phyloP scores from a whole-genome alignment of 2,113 vertebrate species.

The Nycticryphes semicollaris region DNA sequence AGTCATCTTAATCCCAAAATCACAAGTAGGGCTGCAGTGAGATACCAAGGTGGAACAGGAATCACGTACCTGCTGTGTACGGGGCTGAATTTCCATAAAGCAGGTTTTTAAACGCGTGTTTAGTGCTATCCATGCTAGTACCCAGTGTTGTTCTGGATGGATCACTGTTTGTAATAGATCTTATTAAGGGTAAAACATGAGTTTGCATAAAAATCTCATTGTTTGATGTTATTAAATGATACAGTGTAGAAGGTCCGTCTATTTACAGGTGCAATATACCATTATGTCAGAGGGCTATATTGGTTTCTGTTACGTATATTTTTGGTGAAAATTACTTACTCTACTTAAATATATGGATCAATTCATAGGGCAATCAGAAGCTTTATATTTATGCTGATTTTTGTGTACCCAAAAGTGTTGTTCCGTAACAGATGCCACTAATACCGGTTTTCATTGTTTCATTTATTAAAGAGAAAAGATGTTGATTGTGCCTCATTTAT shows the following conservation, averaged over 20 bases:
- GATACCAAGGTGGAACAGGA: neutral
- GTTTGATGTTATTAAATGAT: neutral
- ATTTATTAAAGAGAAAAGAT: neutral
- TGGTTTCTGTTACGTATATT: conserved; percentile 21
- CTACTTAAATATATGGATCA: neutral
- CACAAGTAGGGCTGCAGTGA: neutral
- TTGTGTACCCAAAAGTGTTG: neutral
- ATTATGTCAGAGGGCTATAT: neutral
- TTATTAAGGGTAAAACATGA: neutral
- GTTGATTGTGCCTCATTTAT: conserved; percentile 23
- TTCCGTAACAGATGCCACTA: neutral
- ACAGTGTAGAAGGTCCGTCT: neutral
- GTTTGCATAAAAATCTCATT: neutral
- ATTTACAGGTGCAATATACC: neutral
- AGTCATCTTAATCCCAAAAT: neutral
- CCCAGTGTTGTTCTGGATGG: neutral
- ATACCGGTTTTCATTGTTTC: neutral
- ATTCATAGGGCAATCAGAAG: neutral
- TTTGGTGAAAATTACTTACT: neutral
- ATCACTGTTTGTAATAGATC: neutral
- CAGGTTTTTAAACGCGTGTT: neutral
- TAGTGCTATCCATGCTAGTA: neutral
- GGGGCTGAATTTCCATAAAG: neutral
- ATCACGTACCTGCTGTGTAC: fast-evolving
- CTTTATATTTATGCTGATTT: conserved; percentile 24